Conservation (phyloP, 2,888 invertebrate species). For the Morinoia aosen region DNA sequence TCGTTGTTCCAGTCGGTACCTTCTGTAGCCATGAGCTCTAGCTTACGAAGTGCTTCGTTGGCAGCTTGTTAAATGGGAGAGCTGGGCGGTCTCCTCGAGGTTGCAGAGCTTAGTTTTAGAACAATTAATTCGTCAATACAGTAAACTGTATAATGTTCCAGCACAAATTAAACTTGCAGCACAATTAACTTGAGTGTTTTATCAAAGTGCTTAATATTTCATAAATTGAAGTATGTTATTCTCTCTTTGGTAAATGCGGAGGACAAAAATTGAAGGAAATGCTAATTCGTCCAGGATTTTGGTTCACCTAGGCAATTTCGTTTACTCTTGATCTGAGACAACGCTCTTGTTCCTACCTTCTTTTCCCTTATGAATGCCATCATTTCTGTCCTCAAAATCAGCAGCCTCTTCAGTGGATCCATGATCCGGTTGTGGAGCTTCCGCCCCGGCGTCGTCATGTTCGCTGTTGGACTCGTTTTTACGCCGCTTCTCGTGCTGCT, state of each 20-base stretch:
- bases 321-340: not conserved
- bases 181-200: too few relatives aligned
- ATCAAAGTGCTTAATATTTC: too few relatives aligned
- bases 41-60: not conserved
- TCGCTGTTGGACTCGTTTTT: not conserved
- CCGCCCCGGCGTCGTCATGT: not conserved
- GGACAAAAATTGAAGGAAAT: not conserved
- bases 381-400: not conserved
- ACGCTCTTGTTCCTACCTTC: not conserved
- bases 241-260: not conserved
- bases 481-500: not conserved
- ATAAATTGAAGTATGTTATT: not conserved
- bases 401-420: not conserved
- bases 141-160: too few relatives aligned
- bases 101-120: too few relatives aligned
- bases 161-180: too few relatives aligned
- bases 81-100: too few relatives aligned
- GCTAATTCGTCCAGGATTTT: not conserved
- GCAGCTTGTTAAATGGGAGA: too few relatives aligned
- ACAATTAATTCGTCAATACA: not conserved
- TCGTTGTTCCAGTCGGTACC: constrained; percentile 4
- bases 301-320: not conserved
- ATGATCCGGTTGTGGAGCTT: not conserved
- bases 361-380: not conserved
- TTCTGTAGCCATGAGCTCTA: not conserved